Evolutionary conservation across 53 echinoderm and acorn worm species (phyloP).

Genomic region (Hippasteria phrygiana): DNA sequence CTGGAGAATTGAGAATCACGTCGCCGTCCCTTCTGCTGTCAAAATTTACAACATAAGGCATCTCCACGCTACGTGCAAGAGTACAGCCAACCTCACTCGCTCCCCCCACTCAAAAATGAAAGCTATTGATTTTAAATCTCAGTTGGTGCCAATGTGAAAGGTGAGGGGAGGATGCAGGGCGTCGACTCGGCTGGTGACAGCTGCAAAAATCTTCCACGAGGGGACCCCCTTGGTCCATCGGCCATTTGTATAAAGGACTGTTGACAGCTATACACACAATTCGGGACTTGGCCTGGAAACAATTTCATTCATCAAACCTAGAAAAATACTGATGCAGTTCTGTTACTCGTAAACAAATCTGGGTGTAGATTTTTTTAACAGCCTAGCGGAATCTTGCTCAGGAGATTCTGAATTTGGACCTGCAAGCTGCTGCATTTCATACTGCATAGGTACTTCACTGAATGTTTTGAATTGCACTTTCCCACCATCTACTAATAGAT

Average conservation of each 20-base stretch:
- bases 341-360: too few relatives aligned
- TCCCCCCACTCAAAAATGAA: neutral
- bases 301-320: neutral
- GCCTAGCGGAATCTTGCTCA: too few relatives aligned
- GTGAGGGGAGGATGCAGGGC: neutral
- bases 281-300: neutral
- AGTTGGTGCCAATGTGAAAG: neutral
- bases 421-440: too few relatives aligned
- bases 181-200: neutral
- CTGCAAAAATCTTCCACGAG: neutral
- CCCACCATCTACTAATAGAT: too few relatives aligned
- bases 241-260: neutral
- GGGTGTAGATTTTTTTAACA: too few relatives aligned
- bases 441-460: too few relatives aligned
- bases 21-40: too few relatives aligned
- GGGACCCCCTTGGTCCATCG: neutral
- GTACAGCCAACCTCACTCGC: neutral
- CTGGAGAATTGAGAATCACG: neutral
- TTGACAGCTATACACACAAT: neutral
- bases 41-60: too few relatives aligned
- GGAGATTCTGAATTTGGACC: too few relatives aligned
- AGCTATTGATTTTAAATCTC: conserved; percentile 3
- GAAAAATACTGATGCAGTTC: neutral
- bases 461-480: too few relatives aligned
- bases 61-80: too few relatives aligned